Conservation (phyloP, 2,888 invertebrate genomes). For the Dolomedes plantarius region DNA sequence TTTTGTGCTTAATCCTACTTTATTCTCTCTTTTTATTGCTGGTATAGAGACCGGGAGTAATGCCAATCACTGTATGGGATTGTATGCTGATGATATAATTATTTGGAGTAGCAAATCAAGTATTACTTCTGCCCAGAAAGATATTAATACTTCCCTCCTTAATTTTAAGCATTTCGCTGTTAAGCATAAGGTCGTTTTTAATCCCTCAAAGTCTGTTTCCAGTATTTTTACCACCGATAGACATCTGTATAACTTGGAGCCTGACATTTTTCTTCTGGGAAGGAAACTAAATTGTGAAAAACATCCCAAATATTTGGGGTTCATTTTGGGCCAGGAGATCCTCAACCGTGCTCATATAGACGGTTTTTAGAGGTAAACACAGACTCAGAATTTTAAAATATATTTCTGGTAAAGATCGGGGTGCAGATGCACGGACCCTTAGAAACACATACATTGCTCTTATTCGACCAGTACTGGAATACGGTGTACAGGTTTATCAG, state of each 20-base stretch:
- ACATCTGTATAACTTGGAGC: no score
- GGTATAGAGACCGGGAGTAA: conserved; percentile 15
- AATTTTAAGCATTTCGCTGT: conserved; percentile 21
- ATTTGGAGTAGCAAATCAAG: conserved; percentile 2
- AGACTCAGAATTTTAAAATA: background rate
- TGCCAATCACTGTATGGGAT: background rate
- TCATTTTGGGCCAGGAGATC: background rate
- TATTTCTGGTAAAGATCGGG: no score
- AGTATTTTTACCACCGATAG: background rate
- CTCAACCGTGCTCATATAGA: no score
- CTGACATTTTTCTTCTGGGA: background rate
- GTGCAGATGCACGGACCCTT: no score
- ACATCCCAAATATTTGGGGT: conserved; percentile 6
- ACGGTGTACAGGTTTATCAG: no score
- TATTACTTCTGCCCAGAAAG: background rate
- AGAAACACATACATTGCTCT: no score
- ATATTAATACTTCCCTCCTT: no score
- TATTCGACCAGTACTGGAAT: no score
- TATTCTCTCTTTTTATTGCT: conserved; percentile 15
- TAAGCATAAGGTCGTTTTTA: conserved; percentile 17
- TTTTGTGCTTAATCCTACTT: conserved; percentile 10
- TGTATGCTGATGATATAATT: conserved; percentile 21
- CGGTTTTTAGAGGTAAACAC: no score
- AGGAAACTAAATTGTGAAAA: background rate
- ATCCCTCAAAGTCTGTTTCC: conserved; percentile 24